phyloP scores from a whole-genome alignment of 2,888 invertebrate genomes.

The Anagyrus pseudococci region DNA sequence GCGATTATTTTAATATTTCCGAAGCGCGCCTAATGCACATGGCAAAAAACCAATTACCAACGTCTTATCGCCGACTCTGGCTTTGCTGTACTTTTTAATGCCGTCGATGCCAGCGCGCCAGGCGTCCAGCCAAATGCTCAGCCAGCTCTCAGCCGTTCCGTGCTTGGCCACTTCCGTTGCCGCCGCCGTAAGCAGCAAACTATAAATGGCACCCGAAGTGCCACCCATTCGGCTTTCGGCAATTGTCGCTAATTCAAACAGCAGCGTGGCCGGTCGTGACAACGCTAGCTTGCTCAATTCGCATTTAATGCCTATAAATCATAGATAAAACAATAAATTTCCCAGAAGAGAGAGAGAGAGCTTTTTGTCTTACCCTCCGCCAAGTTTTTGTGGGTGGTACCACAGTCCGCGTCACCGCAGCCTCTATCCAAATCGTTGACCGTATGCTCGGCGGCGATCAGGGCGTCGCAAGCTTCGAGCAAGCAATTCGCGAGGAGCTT shows the following conservation, averaged over 20 bases:
- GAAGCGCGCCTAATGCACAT: neutral
- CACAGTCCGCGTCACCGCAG: conserved; percentile 73
- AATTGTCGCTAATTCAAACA: conserved; percentile 67
- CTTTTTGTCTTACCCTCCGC: conserved; percentile 61
- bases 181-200: conserved; percentile 75
- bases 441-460: conserved; percentile 47
- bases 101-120: conserved; percentile 67
- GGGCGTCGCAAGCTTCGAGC: conserved; percentile 49
- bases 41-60: conserved; percentile 65
- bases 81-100: conserved; percentile 75
- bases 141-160: conserved; percentile 38
- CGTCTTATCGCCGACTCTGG: conserved; percentile 76
- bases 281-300: conserved; percentile 43
- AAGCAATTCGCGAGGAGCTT: conserved; percentile 60
- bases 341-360: neutral
- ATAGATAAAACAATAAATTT: neutral
- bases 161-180: conserved; percentile 59
- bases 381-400: conserved; percentile 67
- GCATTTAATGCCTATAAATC: conserved; percentile 47
- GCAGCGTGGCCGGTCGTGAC: conserved; percentile 60
- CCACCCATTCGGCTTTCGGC: conserved; percentile 80
- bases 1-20: neutral
- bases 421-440: conserved; percentile 65
- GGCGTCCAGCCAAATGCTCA: conserved; percentile 65
- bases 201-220: conserved; percentile 80